Evolutionary conservation across 2,797 vertebrate species (phyloP).

Genomic region (Ctenosaura bakeri): DNA sequence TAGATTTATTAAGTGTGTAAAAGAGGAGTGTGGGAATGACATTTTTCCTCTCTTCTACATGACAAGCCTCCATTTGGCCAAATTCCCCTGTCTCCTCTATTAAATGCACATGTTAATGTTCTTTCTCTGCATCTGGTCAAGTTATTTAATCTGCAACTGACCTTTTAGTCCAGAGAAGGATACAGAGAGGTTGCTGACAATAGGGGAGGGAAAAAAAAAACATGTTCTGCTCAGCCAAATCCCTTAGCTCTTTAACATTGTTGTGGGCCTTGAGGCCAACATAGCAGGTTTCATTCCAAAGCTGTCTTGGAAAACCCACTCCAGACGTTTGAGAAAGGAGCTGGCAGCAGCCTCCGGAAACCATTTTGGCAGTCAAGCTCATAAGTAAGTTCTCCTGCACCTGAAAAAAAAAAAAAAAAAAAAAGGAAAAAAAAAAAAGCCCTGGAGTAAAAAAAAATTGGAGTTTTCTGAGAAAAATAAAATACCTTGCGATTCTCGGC

Average conservation of each 20-base stretch:
- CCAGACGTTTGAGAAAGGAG: conserved; percentile 40
- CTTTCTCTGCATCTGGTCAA: neutral
- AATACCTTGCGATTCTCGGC: conserved; percentile 36
- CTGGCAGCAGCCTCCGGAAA: conserved; percentile 45
- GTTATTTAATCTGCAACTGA: neutral
- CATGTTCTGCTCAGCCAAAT: neutral
- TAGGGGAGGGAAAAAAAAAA: neutral
- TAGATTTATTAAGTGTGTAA: neutral
- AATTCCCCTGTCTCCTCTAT: neutral
- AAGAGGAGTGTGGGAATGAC: neutral
- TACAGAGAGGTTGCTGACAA: conserved; percentile 22
- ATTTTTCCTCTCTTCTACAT: neutral
- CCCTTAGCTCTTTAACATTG: conserved; percentile 24
- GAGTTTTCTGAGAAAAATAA: conserved; percentile 47
- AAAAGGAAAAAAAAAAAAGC: conserved; percentile 33
- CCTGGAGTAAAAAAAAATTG: neutral
- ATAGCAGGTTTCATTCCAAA: conserved; percentile 39
- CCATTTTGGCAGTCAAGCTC: conserved; percentile 21
- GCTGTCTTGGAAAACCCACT: conserved; percentile 37
- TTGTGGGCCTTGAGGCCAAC: conserved; percentile 33
- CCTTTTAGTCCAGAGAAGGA: neutral
- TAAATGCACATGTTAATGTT: neutral
- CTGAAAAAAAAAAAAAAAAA: neutral
- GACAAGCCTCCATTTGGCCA: neutral
- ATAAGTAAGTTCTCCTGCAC: conserved; percentile 12